Conservation (phyloP, 2,113 vertebrate genomes). For the Podilymbus podiceps region DNA sequence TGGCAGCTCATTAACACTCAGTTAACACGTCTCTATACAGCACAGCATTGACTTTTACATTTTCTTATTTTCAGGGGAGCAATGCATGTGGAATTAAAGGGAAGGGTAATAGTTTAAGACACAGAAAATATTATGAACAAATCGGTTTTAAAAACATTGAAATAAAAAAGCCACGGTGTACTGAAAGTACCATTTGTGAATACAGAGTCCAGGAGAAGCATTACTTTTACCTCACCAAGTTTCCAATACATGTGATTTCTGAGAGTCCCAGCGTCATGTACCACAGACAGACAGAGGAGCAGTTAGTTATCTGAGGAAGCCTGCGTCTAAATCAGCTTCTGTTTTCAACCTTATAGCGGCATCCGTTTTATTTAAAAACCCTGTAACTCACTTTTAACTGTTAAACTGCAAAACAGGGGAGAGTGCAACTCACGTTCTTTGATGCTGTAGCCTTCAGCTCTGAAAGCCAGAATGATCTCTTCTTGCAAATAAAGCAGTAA, state of each 20-base stretch:
- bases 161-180: background rate
- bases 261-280: background rate
- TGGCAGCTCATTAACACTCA: constrained; percentile 75
- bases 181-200: background rate
- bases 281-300: background rate
- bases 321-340: background rate
- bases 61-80: constrained; percentile 70
- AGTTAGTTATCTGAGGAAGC: background rate
- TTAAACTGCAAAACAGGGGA: background rate
- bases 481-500: constrained; percentile 7
- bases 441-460: background rate
- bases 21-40: constrained; percentile 71
- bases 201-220: background rate
- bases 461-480: background rate
- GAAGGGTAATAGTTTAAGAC: constrained; percentile 61
- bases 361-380: background rate
- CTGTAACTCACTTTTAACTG: background rate
- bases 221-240: background rate
- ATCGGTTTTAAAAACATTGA: background rate
- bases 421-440: background rate
- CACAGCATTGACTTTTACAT: constrained; percentile 64
- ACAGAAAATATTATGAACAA: constrained; percentile 50
- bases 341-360: background rate
- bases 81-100: constrained; percentile 60
- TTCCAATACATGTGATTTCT: background rate